phyloP scores from a whole-genome alignment of 1,140 invertebrate genomes.

The Gyrodactylus salaris region DNA sequence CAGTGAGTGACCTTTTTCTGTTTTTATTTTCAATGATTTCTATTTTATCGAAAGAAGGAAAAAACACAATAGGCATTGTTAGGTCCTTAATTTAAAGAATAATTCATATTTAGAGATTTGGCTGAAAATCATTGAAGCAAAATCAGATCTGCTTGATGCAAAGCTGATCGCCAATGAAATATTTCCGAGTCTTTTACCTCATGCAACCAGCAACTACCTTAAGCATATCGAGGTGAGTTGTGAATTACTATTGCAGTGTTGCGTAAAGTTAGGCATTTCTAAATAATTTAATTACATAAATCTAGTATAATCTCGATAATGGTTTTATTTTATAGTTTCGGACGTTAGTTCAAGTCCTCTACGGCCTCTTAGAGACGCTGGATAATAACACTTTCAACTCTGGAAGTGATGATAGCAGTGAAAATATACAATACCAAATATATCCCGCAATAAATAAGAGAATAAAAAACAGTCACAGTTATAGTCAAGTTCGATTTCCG shows the following conservation, averaged over 20 bases:
- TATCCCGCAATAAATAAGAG: not conserved
- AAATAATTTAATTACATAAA: too few species aligned
- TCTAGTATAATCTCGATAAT: not conserved
- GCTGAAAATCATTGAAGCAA: not conserved
- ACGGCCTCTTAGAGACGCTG: not conserved
- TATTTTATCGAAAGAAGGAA: not conserved
- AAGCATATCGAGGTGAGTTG: not conserved
- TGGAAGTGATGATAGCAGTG: not conserved
- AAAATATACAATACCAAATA: not conserved
- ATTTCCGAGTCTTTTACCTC: not conserved
- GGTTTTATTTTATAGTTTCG: not conserved
- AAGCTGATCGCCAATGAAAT: not conserved
- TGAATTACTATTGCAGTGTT: too few species aligned
- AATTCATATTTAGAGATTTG: not conserved
- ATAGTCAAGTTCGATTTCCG: too few species aligned
- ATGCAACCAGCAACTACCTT: not conserved
- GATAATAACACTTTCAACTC: not conserved
- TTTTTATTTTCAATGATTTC: too few species aligned
- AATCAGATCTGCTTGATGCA: not conserved
- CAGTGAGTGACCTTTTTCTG: not conserved
- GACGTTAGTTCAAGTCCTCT: not conserved
- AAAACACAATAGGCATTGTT: not conserved
- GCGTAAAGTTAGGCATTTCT: too few species aligned
- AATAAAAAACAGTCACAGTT: not conserved
- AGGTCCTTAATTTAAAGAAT: not conserved